Base-by-base conservation (phyloP, 2,888 invertebrate genomes). In the Parnassius mnemosyne region DNA sequence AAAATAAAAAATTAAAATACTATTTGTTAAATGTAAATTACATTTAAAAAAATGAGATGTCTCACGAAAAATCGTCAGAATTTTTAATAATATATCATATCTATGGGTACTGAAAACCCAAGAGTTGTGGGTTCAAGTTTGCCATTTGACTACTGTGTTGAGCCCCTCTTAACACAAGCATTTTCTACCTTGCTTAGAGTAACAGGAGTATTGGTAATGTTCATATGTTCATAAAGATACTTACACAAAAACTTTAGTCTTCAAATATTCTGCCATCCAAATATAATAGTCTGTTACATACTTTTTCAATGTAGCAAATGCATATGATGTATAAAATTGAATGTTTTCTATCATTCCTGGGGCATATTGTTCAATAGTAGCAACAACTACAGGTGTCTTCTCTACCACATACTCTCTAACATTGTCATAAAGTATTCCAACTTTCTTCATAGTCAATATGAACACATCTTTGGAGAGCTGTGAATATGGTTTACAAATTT, bases 191-290 rank as follows among this genome's bases (percentile, higher is more conserved):
- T 34, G 7, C 34, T 7, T 34, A 34, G 34, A 34, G 34, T 7
- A 34, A 34, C 7, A 3, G 2, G 20, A 20, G 5, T 34, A 34
- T 34, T 34, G 34, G 7, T 34, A 34, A 7, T 34, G 34, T 34
- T 20, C 20, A 20, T 20, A 16, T 16, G 16, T 16, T 16, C 16
- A 16, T 16, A 16, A 16, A 16, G 16, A 16, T 16, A 95, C 96
- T 95, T 90, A 96, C 96, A 96, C 92, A 88, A 96, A 95, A 62
- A 96, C 94, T 89, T 95, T 95, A 60, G 94, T 94, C 78, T 93
- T 94, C 76, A 96, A 87, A 88, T 95, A 95, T 66, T 93, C 92
- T 10, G 92, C 80, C 7, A 92, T 87, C 47, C 90, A 79, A 69
- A 89, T 85, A 70, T 92, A 92, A 72, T 93, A 93, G 63, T 93